phyloP scores from a whole-genome alignment of 2,797 vertebrate species.

The Spheniscus humboldti region DNA sequence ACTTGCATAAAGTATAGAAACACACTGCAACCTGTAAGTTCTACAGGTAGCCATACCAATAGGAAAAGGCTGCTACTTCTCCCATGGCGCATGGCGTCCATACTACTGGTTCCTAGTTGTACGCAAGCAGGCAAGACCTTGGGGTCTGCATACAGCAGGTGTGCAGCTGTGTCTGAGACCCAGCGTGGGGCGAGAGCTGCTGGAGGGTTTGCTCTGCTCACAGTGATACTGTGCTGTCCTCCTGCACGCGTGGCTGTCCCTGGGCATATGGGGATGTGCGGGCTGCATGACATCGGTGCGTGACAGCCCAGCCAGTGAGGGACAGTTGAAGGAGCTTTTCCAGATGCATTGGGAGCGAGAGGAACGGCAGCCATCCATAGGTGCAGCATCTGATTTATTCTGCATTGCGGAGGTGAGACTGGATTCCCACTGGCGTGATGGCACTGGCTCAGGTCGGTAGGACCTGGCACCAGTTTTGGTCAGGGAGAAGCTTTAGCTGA shows the following conservation, averaged over 20 bases:
- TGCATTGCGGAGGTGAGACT: background rate
- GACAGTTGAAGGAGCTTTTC: background rate
- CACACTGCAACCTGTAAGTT: background rate
- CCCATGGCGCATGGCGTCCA: accelerated
- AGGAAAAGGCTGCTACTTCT: background rate
- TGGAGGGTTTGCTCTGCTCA: background rate
- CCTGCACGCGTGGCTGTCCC: accelerated
- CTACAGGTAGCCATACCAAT: background rate
- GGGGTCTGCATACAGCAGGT: background rate
- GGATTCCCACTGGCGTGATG: background rate
- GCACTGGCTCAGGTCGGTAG: background rate
- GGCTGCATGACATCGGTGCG: background rate
- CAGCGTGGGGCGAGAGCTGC: background rate
- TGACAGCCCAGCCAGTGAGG: background rate
- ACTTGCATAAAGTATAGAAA: background rate
- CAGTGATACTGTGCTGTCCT: accelerated
- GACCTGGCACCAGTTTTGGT: background rate
- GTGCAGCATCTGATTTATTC: background rate
- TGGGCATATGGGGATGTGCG: accelerated
- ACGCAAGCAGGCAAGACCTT: background rate
- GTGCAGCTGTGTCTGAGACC: background rate
- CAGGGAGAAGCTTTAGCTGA: background rate
- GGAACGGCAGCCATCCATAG: background rate
- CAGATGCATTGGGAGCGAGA: background rate
- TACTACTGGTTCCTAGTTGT: background rate